Conservation (phyloP, 2,797 vertebrate species). For the Myripristis murdjan region DNA sequence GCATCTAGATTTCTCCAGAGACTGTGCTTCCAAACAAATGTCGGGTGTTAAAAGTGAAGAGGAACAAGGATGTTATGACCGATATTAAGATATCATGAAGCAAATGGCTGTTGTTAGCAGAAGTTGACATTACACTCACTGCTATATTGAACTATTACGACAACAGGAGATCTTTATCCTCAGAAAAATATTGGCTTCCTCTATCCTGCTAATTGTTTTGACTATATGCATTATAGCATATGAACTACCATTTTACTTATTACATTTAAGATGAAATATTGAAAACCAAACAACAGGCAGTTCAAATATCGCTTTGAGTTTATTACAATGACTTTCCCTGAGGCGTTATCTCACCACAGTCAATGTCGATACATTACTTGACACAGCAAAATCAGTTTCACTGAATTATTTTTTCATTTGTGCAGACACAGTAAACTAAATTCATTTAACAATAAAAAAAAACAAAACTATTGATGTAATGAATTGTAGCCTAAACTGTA, state of each 20-base stretch:
- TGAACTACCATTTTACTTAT: not conserved
- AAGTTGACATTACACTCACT: constrained; percentile 12
- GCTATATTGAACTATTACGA: not conserved
- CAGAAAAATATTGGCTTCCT: not conserved
- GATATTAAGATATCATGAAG: not conserved
- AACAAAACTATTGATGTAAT: not conserved
- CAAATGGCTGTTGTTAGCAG: no score
- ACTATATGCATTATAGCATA: not conserved
- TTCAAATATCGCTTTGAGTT: not conserved
- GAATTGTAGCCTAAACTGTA: not conserved
- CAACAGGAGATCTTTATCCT: not conserved
- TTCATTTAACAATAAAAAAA: no score
- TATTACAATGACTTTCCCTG: not conserved
- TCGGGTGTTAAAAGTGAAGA: not conserved
- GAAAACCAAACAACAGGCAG: not conserved
- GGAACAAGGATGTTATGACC: not conserved
- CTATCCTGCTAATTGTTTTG: no score
- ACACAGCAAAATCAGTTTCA: not conserved
- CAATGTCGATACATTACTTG: no score
- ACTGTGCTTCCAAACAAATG: constrained; percentile 16
- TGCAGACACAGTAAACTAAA: not conserved
- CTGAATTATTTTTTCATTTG: not conserved
- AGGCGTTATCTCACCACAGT: no score
- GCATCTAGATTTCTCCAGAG: constrained; percentile 17
- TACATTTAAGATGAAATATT: not conserved